Evolutionary conservation across 2,888 invertebrate genomes (phyloP).

Genomic region (Sceliomorpha sp.): DNA sequence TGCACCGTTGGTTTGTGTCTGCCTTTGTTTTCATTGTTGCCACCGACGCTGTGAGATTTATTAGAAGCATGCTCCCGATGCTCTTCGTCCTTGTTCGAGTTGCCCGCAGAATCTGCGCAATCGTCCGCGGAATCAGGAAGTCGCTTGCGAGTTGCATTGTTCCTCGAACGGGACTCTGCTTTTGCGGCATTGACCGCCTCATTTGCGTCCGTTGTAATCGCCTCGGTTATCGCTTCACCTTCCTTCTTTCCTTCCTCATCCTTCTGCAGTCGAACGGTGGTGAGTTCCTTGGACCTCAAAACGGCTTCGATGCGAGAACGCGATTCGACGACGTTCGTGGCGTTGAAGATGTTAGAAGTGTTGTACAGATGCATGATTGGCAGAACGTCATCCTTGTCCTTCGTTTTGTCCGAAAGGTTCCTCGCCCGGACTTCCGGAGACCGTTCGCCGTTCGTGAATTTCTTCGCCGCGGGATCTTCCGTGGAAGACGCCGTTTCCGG

Average conservation of each 20-base stretch:
- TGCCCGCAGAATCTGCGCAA: slow-evolving; percentile 7
- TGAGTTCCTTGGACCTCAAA: slow-evolving; percentile 33
- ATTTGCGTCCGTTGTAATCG: slow-evolving; percentile 39
- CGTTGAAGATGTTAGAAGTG: slow-evolving; percentile 75
- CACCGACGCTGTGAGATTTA: slow-evolving; percentile 29
- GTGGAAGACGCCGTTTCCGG: slow-evolving; percentile 39
- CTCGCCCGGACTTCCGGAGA: slow-evolving; percentile 73
- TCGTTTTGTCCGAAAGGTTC: slow-evolving; percentile 70
- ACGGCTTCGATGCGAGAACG: slow-evolving; percentile 45
- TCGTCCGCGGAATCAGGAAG: slow-evolving; percentile 45
- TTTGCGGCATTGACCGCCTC: slow-evolving; percentile 34
- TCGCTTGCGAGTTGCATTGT: slow-evolving; percentile 50
- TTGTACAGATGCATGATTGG: slow-evolving; percentile 78
- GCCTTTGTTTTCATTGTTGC: slow-evolving; percentile 51
- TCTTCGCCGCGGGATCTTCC: slow-evolving; percentile 37
- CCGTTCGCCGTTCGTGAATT: slow-evolving; percentile 59
- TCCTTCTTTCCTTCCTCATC: slow-evolving; percentile 53
- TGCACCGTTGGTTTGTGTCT: slow-evolving; percentile 64
- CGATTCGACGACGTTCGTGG: slow-evolving; percentile 54
- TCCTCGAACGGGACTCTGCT: slow-evolving; percentile 35
- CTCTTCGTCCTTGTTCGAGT: slow-evolving; percentile 58
- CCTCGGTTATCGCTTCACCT: slow-evolving; percentile 5
- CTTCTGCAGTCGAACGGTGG: slow-evolving; percentile 47
- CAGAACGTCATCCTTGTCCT: slow-evolving; percentile 74
- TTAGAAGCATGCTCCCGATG: slow-evolving; percentile 45